A percentile compares a stretch with the other conserved stretches of the same genome.
Conservation (phyloP, 2,888 invertebrate species). For the Acleris sparsana region DNA sequence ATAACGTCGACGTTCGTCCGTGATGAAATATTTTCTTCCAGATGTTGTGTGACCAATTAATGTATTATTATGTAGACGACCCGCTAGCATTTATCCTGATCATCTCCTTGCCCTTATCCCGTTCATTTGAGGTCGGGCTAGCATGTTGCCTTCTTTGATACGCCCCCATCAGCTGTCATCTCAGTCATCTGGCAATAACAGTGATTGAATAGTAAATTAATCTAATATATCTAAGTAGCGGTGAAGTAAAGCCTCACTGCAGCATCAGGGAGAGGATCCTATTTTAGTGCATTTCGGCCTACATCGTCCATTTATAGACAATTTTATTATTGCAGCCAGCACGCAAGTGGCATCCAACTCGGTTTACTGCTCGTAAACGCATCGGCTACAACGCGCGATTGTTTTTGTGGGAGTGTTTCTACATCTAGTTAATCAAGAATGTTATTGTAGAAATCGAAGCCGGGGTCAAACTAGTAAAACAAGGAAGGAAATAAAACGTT, state of each 20-base stretch:
- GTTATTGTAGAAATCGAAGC: not conserved
- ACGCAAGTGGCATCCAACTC: slow-evolving; percentile 10
- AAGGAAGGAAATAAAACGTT: too few species aligned
- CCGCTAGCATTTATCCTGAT: too few species aligned
- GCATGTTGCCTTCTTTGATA: too few species aligned
- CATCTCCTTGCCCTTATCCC: too few species aligned
- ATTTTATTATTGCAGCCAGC: slow-evolving; percentile 22
- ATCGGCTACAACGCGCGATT: slow-evolving; percentile 11
- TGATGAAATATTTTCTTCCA: not conserved
- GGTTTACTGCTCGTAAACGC: slow-evolving; percentile 19
- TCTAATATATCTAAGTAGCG: not conserved
- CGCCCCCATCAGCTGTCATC: too few species aligned
- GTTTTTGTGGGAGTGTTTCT: slow-evolving; percentile 10
- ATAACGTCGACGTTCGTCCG: slow-evolving; percentile 16
- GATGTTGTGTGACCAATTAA: not conserved
- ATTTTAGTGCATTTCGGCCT: slow-evolving; percentile 28
- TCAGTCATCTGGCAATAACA: too few species aligned
- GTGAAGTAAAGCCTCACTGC: not conserved
- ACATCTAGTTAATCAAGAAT: not conserved
- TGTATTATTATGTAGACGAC: too few species aligned
- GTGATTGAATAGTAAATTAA: too few species aligned
- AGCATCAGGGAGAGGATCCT: not conserved
- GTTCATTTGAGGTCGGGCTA: too few species aligned
- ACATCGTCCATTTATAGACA: slow-evolving; percentile 35
- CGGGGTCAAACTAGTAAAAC: too few species aligned